Evolutionary conservation across 2,888 invertebrate species (phyloP).

Genomic region (Synergus japonicus): DNA sequence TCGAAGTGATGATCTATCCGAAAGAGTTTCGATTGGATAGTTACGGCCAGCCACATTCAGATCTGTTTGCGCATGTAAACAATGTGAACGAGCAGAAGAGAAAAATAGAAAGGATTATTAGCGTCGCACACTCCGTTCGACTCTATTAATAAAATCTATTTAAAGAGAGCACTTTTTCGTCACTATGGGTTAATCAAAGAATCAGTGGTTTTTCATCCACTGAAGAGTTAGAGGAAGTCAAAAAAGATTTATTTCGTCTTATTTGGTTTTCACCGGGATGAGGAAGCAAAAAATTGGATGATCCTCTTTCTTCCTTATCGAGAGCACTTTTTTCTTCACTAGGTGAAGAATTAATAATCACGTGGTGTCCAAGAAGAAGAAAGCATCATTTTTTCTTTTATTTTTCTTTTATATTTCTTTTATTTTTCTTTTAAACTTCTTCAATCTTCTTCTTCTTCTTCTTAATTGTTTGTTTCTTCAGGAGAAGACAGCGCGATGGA

Average conservation of each 20-base stretch:
- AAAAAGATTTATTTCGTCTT: too few relatives aligned
- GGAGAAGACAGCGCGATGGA: background rate
- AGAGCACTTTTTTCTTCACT: too few relatives aligned
- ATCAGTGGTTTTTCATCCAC: background rate
- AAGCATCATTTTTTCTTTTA: background rate
- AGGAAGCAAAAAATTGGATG: too few relatives aligned
- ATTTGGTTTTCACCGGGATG: too few relatives aligned
- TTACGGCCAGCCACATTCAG: background rate
- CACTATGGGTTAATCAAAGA: background rate
- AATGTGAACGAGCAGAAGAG: background rate
- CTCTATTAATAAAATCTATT: background rate
- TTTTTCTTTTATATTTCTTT: background rate
- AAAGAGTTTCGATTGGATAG: background rate
- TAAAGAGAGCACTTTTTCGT: background rate
- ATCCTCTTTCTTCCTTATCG: too few relatives aligned
- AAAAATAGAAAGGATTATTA: background rate
- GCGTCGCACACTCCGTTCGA: background rate
- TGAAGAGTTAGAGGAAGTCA: too few relatives aligned
- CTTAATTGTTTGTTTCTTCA: background rate
- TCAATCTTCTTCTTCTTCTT: background rate
- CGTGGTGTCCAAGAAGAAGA: too few relatives aligned
- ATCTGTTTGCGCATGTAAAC: background rate
- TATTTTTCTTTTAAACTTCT: background rate
- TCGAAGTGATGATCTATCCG: background rate
- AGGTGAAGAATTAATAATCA: too few relatives aligned